Conservation (phyloP, 1,140 invertebrate species). For the Panagrolaimus sp. region DNA sequence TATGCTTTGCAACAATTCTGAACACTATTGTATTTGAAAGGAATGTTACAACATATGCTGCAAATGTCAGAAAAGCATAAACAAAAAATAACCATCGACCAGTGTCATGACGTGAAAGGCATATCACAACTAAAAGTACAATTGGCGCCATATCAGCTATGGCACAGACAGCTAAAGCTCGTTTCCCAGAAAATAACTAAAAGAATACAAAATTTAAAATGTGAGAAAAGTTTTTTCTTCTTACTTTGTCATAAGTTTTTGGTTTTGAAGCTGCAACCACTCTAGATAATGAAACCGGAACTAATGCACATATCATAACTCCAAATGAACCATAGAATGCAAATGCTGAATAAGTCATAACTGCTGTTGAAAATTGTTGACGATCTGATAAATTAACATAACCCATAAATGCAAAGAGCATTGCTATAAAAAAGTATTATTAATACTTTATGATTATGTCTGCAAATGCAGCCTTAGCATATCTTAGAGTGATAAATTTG, state of each 20-base stretch:
- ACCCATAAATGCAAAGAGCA: slow-evolving; percentile 48
- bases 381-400: slow-evolving; percentile 42
- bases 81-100: slow-evolving; percentile 41
- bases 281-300: slow-evolving; percentile 46
- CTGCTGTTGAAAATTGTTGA: slow-evolving; percentile 25
- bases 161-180: slow-evolving; percentile 43
- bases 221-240: background rate
- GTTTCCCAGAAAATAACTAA: slow-evolving; percentile 36
- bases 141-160: slow-evolving; percentile 39
- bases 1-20: slow-evolving; percentile 45
- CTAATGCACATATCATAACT: slow-evolving; percentile 48
- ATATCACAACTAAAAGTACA: slow-evolving; percentile 40
- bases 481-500: too few species aligned
- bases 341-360: slow-evolving; percentile 48
- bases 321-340: slow-evolving; percentile 54
- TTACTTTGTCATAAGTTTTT: slow-evolving; percentile 41
- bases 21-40: slow-evolving; percentile 47
- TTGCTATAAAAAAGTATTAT: slow-evolving; percentile 16
- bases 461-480: too few species aligned
- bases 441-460: too few species aligned
- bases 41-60: slow-evolving; percentile 48
- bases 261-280: slow-evolving; percentile 46
- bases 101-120: slow-evolving; percentile 37
- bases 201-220: slow-evolving; percentile 16
- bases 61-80: slow-evolving; percentile 43